phyloP scores from a whole-genome alignment of 2,797 vertebrate species.

The Sebastes trivittatus region DNA sequence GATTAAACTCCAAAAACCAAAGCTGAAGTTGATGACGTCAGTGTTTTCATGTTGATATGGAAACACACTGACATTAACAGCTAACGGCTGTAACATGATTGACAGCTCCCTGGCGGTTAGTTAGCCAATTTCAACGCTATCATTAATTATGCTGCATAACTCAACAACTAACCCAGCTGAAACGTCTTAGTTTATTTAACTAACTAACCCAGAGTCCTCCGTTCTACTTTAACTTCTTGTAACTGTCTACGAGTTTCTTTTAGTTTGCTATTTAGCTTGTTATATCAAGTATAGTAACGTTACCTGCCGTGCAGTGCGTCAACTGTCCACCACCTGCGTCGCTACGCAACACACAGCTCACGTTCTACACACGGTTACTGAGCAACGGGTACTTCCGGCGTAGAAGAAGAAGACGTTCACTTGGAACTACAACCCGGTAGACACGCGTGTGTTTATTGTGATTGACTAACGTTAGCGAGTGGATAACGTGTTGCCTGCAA shows the following conservation, averaged over 20 bases:
- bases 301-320: neutral
- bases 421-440: neutral
- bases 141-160: neutral
- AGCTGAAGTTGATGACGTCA: neutral
- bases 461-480: neutral
- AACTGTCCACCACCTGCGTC: neutral
- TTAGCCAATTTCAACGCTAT: neutral
- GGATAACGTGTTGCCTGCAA: neutral
- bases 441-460: neutral
- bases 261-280: too few relatives aligned
- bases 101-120: neutral
- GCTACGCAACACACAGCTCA: neutral
- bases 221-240: too few relatives aligned
- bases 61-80: neutral
- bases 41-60: neutral
- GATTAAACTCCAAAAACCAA: neutral
- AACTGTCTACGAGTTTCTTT: too few relatives aligned
- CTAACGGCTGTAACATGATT: neutral
- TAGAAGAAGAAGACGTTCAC: constrained; percentile 47
- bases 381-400: constrained; percentile 50
- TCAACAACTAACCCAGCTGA: neutral
- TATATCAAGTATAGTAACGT: neutral
- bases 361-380: neutral
- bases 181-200: neutral
- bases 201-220: neutral